Evolutionary conservation across 2,888 invertebrate species (phyloP).

Genomic region (Cephus nigrinus): DNA sequence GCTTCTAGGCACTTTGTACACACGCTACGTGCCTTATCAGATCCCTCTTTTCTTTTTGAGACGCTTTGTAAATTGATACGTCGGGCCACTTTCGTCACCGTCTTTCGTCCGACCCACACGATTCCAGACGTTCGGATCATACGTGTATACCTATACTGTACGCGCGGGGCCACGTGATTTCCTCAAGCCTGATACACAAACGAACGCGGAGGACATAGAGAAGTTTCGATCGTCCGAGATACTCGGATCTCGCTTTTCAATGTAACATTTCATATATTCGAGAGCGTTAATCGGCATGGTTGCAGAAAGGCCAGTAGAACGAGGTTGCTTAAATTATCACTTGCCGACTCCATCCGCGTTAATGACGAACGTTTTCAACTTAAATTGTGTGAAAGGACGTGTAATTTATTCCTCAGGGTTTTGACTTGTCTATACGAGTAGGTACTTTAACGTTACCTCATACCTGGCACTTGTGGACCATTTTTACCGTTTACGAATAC

Average conservation of each 20-base stretch:
- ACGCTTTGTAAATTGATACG: background rate
- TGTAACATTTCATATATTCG: background rate
- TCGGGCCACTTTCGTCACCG: background rate
- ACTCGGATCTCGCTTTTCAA: background rate
- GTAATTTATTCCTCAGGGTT: constrained; percentile 8
- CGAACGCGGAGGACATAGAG: background rate
- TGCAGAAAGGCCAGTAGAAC: constrained; percentile 24
- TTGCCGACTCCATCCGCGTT: background rate
- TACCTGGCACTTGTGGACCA: background rate
- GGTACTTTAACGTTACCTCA: background rate
- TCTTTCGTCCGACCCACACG: background rate
- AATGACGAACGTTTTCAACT: background rate
- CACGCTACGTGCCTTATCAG: background rate
- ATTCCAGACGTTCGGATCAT: background rate
- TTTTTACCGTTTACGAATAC: background rate
- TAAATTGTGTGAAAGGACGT: background rate
- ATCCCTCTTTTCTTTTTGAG: background rate
- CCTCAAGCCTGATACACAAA: background rate
- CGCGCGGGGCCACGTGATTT: background rate
- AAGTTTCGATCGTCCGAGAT: background rate
- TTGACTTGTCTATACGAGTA: background rate
- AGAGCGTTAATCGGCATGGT: constrained; percentile 7
- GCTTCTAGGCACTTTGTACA: background rate
- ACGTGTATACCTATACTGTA: background rate
- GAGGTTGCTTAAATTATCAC: constrained; percentile 24